Evolutionary conservation across 1,140 invertebrate species (phyloP).

Genomic region (Mamestra configurata): DNA sequence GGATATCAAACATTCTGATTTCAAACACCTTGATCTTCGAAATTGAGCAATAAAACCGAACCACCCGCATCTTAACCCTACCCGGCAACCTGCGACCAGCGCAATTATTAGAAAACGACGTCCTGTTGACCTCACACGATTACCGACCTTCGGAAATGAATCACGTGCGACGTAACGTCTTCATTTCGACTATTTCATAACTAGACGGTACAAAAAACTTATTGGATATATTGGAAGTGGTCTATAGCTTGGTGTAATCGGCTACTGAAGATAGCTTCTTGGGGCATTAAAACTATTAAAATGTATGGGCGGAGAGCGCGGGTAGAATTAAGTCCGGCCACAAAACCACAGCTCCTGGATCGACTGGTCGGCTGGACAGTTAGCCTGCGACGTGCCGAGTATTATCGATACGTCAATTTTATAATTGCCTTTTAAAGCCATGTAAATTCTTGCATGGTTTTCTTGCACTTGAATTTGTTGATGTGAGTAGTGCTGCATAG

Average conservation of each 20-base stretch:
- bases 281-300: constrained; percentile 80
- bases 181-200: constrained; percentile 59
- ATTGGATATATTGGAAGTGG: constrained; percentile 19
- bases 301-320: constrained; percentile 72
- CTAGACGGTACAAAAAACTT: constrained; percentile 46
- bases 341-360: constrained; percentile 83
- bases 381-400: constrained; percentile 49
- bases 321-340: constrained; percentile 77
- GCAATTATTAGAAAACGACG: constrained; percentile 25
- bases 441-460: constrained; percentile 20
- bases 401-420: constrained; percentile 60
- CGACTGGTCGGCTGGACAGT: constrained; percentile 65
- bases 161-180: constrained; percentile 59
- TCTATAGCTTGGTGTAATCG: constrained; percentile 49
- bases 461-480: background rate
- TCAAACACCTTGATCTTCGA: constrained; percentile 3
- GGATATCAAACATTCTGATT: constrained; percentile 16
- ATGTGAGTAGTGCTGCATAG: background rate
- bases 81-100: constrained; percentile 1
- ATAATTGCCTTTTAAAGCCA: constrained; percentile 59
- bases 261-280: constrained; percentile 58
- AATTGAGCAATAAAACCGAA: constrained; percentile 34
- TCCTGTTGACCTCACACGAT: constrained; percentile 50
- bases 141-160: constrained; percentile 45
- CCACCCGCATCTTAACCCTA: constrained; percentile 7